These are phyloP conservation scores for Trachelus tabidus DNA, from an alignment of 2,888 invertebrate genomes.

Conservation along the genomic window DNA sequence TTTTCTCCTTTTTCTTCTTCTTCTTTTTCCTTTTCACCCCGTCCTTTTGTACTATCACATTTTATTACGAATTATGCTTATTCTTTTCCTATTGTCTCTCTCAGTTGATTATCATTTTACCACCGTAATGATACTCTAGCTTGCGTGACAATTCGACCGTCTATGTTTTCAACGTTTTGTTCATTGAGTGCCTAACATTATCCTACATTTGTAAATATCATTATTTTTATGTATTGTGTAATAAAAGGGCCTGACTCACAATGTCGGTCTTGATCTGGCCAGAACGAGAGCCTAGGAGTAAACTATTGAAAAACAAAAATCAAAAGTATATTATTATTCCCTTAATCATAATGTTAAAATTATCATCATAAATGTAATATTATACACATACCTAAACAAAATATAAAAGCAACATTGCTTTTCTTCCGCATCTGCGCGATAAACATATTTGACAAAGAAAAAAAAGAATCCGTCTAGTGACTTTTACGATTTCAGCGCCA, in stretches of 20 bases:
- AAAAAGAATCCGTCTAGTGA: background rate
- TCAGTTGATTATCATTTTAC: background rate
- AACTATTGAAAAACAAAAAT: slow-evolving; percentile 43
- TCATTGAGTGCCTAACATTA: slow-evolving; percentile 61
- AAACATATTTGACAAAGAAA: background rate
- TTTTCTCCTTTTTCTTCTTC: background rate
- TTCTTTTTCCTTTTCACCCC: background rate
- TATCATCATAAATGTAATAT: background rate
- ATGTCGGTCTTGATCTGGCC: slow-evolving; percentile 48
- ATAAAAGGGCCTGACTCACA: slow-evolving; percentile 37
- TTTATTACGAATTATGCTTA: background rate
- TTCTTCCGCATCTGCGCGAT: background rate
- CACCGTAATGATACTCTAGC: background rate
- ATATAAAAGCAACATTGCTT: background rate
- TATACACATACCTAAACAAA: background rate
- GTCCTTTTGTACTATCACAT: background rate
- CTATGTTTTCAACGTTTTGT: slow-evolving; percentile 47
- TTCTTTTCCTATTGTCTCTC: background rate
- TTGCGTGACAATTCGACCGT: slow-evolving; percentile 10
- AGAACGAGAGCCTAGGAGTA: slow-evolving; percentile 55
- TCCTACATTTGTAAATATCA: slow-evolving; percentile 61
- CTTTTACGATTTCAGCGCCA: background rate
- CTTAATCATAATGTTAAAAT: background rate
- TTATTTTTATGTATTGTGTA: slow-evolving; percentile 61
- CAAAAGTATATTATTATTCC: background rate